Conservation (phyloP, 1,140 invertebrate species). For the Drosophila pandora region DNA sequence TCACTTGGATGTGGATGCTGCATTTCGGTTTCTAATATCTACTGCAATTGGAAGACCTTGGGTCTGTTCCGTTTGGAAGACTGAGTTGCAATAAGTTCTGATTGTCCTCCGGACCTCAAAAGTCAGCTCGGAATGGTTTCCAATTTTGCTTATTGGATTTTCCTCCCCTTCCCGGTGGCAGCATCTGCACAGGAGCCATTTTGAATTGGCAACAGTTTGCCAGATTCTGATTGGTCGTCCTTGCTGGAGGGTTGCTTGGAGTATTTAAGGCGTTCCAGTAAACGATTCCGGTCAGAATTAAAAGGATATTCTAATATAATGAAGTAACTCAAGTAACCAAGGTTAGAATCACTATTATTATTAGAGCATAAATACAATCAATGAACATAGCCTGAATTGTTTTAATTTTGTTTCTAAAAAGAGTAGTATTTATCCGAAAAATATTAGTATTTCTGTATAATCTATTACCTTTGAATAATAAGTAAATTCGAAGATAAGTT, state of each 20-base stretch:
- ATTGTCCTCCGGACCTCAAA: constrained; percentile 39
- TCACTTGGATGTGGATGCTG: constrained; percentile 76
- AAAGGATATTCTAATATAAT: background rate
- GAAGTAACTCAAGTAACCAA: too few relatives aligned
- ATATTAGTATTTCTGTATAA: too few relatives aligned
- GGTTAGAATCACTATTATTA: background rate
- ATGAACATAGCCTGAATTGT: too few relatives aligned
- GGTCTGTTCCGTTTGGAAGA: constrained; percentile 74
- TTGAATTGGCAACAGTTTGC: constrained; percentile 67
- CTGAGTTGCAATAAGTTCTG: constrained; percentile 66
- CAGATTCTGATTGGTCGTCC: constrained; percentile 48
- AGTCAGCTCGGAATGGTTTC: constrained; percentile 17
- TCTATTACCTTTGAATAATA: too few relatives aligned
- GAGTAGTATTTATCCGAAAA: too few relatives aligned
- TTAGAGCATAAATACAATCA: background rate
- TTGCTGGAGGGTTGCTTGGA: constrained; percentile 8
- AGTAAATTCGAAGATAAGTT: too few relatives aligned
- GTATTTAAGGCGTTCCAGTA: constrained; percentile 6
- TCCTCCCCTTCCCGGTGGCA: constrained; percentile 27
- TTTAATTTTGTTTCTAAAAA: too few relatives aligned
- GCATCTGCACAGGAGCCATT: constrained; percentile 61
- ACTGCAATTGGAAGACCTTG: constrained; percentile 51
- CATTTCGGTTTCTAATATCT: constrained; percentile 43
- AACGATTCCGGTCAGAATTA: background rate
- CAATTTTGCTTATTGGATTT: constrained; percentile 67